Evolutionary conservation across 2,113 vertebrate genomes (phyloP).

Genomic region (Sturnira hondurensis): DNA sequence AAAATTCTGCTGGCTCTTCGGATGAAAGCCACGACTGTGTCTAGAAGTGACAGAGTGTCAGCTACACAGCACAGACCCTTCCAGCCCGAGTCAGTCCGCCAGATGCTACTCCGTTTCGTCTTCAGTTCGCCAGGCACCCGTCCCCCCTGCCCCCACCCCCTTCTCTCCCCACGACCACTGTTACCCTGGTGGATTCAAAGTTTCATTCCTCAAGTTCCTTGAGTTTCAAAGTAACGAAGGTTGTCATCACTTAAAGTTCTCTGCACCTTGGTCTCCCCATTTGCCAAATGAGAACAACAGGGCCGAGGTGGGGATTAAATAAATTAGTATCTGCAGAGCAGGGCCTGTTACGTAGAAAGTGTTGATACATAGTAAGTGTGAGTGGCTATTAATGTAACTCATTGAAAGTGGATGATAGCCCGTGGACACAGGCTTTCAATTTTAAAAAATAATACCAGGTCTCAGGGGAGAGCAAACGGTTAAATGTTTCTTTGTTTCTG

Average conservation of each 20-base stretch:
- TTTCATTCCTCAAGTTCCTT: not conserved
- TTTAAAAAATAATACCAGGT: not conserved
- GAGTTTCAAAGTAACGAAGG: slow-evolving; percentile 16
- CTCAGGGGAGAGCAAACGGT: not conserved
- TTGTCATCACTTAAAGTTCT: not conserved
- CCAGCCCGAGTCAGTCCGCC: not conserved
- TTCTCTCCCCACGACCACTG: not conserved
- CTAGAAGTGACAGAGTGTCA: not conserved
- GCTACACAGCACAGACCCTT: not conserved
- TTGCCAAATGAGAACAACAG: not conserved
- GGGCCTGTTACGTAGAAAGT: not conserved
- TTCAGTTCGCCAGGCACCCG: not conserved
- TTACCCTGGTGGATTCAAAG: not conserved
- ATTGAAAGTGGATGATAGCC: not conserved
- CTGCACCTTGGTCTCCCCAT: not conserved
- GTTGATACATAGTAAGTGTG: not conserved
- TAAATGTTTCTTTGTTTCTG: not conserved
- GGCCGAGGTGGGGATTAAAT: not conserved
- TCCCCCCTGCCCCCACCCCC: no score
- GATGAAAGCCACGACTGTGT: slow-evolving; percentile 10
- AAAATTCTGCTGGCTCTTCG: not conserved
- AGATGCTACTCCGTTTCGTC: not conserved
- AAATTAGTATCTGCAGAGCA: not conserved
- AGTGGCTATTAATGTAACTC: not conserved
- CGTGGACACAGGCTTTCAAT: not conserved